Evolutionary conservation across 1,140 invertebrate species (phyloP).

Genomic region (Penaeus chinensis): DNA sequence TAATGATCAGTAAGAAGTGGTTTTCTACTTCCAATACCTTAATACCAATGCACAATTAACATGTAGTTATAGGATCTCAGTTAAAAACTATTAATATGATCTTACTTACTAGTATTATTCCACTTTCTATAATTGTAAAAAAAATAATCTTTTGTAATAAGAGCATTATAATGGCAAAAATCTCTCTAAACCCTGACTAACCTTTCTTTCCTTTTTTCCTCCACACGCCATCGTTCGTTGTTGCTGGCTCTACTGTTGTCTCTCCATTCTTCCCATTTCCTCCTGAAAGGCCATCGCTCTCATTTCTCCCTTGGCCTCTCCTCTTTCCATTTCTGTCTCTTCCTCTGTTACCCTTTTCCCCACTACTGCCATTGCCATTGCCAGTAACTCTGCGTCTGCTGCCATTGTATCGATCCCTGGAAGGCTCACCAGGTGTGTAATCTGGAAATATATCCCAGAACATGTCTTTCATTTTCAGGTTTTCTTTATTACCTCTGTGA

Average conservation of each 20-base stretch:
- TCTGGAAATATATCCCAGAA: background rate
- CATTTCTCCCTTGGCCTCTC: background rate
- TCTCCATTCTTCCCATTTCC: conserved; percentile 13
- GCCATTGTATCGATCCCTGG: background rate
- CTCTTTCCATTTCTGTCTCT: background rate
- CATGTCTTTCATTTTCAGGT: too few species aligned
- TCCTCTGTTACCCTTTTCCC: conserved; percentile 12
- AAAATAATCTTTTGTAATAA: too few species aligned
- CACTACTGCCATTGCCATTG: background rate
- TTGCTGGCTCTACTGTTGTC: background rate
- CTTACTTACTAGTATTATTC: conserved; percentile 50
- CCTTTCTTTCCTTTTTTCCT: conserved; percentile 35
- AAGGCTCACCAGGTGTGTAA: conserved; percentile 6
- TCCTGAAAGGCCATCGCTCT: background rate
- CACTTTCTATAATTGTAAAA: too few species aligned
- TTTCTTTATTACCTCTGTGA: too few species aligned
- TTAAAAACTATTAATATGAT: background rate
- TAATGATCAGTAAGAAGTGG: background rate
- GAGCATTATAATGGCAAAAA: too few species aligned
- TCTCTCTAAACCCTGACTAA: background rate
- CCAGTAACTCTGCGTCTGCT: background rate
- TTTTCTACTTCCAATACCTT: background rate
- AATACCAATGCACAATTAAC: background rate
- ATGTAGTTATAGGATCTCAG: conserved; percentile 63
- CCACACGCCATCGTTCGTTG: background rate